A percentile compares a stretch with the other conserved stretches of the same genome.
Conservation (phyloP, 2,888 invertebrate species). For the Invenusta paracnida region DNA sequence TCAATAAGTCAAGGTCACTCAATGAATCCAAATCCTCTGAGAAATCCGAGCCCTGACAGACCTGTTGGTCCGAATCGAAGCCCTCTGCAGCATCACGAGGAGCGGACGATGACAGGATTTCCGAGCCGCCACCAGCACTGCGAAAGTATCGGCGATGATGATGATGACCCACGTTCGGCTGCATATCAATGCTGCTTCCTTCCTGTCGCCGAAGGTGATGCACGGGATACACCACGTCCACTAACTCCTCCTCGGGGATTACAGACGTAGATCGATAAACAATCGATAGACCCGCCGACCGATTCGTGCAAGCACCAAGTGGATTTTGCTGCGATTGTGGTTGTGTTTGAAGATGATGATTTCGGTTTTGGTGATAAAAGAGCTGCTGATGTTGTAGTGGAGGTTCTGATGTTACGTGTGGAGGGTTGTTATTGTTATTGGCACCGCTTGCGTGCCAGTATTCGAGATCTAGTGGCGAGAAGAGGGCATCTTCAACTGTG, state of each 20-base stretch:
- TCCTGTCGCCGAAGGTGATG: neutral
- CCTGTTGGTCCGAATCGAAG: neutral
- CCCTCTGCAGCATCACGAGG: neutral
- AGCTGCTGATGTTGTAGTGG: too few species aligned
- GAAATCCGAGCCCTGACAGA: neutral
- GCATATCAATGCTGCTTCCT: neutral
- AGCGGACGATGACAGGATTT: neutral
- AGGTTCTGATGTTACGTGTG: too few species aligned
- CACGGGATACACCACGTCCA: too few species aligned
- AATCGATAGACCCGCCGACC: neutral
- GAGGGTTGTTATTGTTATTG: neutral
- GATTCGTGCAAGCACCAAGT: neutral
- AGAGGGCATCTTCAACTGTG: constrained; percentile 7
- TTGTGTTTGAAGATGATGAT: neutral
- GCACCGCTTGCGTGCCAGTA: neutral
- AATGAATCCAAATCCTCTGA: neutral
- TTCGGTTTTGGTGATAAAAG: too few species aligned
- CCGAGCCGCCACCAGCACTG: too few species aligned
- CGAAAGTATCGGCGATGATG: constrained; percentile 4
- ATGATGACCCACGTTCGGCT: too few species aligned
- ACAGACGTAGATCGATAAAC: neutral
- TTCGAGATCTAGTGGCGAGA: neutral
- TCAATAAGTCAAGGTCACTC: constrained; percentile 1
- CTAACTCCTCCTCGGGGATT: neutral
- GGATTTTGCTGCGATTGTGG: too few species aligned